phyloP scores from a whole-genome alignment of 1,140 invertebrate genomes.

The Nephila pilipes region DNA sequence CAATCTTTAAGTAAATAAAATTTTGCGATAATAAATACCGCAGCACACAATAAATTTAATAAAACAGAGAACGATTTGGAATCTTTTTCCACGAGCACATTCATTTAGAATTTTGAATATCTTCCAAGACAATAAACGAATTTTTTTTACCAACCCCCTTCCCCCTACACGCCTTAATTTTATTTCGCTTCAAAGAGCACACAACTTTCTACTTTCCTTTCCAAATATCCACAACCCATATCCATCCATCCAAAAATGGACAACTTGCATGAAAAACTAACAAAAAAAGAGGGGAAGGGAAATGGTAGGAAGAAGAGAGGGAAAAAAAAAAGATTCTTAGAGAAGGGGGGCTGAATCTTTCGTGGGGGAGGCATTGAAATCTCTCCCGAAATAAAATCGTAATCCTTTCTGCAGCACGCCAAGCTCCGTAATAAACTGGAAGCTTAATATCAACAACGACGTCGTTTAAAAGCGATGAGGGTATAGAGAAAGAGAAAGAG shows the following conservation, averaged over 20 bases:
- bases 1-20: too few relatives aligned
- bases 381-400: constrained; percentile 61
- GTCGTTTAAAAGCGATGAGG: constrained; percentile 64
- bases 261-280: constrained; percentile 10
- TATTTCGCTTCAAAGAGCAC: neutral
- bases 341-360: neutral
- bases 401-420: constrained; percentile 41
- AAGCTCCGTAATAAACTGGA: constrained; percentile 56
- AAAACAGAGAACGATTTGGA: too few relatives aligned
- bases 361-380: neutral
- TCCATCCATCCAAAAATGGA: constrained; percentile 24
- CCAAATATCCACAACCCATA: constrained; percentile 10
- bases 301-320: too few relatives aligned
- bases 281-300: neutral
- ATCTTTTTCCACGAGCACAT: neutral
- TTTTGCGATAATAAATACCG: too few relatives aligned
- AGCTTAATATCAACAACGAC: constrained; percentile 71
- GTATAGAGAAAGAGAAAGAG: neutral
- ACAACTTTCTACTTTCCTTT: neutral
- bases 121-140: neutral
- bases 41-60: too few relatives aligned
- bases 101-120: neutral
- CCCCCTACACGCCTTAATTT: neutral
- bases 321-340: neutral
- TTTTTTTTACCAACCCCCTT: neutral